Evolutionary conservation across 2,113 vertebrate species (phyloP), one percentile per base, ranked within the genome.

Genomic region (Lamprologus callipterus): DNA sequence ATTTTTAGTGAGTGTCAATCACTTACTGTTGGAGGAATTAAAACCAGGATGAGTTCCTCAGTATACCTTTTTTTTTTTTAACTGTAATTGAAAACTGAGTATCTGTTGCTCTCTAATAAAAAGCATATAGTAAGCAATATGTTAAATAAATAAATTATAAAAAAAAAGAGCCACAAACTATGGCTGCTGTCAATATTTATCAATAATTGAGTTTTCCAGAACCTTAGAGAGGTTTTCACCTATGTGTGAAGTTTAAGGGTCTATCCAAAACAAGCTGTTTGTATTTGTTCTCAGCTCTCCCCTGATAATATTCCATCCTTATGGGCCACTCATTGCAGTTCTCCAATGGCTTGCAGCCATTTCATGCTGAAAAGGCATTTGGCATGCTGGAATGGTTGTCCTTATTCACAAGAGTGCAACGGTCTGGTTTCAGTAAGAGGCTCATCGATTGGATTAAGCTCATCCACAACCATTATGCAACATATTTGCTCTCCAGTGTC

Each of bases 331-430:
- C 53, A 80, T 80, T 79, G 55, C 40, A 63, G 14, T 58, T 60
- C 78, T 83, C 83, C 60, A 63, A 51, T 54, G 75, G 85, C 87
- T 79, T 82, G 21, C 80, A 33, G 88, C 65, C 89, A 91, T 88
- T 85, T 90, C 85, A 90, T 47, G 16, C 75, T 63, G 82, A 88
- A 60, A 82, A 84, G 21, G 82, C 88, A 80, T 90, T 87, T 89
- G 80, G 87, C n/a, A 5, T 47, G 57, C 55, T 53, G 58, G 35
- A 85, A 83, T 51, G 84, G 82, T 53, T 53, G 49, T 57, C 84
- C 49, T 58, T 87, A 81, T 51, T 80, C 23, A 84, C 53, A 68
- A 57, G 40, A 58, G 63, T 78, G 40, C 49, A 91, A 85, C 4
- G 19, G 68, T 86, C 80, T 89, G 82, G 60, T 90, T 86, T 92